Evolutionary conservation across 2,888 invertebrate species (phyloP), one percentile per base, ranked within the genome.

Genomic region (Sepiola atlantica): DNA sequence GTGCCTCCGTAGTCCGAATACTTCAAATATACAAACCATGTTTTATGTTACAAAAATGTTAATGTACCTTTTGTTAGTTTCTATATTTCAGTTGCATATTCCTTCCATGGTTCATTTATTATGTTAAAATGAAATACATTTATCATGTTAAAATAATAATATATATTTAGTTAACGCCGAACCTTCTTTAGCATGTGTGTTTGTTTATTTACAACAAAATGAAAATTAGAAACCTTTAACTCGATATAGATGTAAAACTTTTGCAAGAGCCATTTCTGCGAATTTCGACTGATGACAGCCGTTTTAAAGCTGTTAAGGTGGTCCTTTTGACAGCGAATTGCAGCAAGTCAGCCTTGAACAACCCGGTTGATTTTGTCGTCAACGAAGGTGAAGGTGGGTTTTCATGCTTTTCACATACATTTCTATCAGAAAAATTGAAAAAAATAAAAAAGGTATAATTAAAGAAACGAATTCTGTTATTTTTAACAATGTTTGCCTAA

Each of bases 301-400:
- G 96, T 61, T 96, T 96, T 93, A 97, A 96, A 94, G 95, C 96
- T 92, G 96, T 96, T 54, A 96, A 96, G 94, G 96, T 97, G 28
- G 96, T 96, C 16, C 95, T 97, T 32, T 95, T 97, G 14, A 96
- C 96, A 28, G 97, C 97, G 20, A 96, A 96, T 93, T 97, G 97
- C 95, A 97, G 96, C 94, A 96, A 97, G 94, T 97, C 97, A 6
- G 97, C 96, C 18, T 95, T 97, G 55, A 95, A 96, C 32, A 97
- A 97, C 95, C 97, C 97, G 6, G 96, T 97, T 77, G 96, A 97
- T 95, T 97, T 97, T 95, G 96, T 97, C 54, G 97, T 97, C 94
- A 97, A 96, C 94, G 97, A 97, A 94, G 97, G 97, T 18, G 97
- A 97, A 96, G 97, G 97, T 97, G 94, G 54, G 90, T 90, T 16